A percentile compares a stretch with the other conserved stretches of the same genome.
These are phyloP conservation scores for Euplagia quadripunctaria DNA, from an alignment of 2,888 invertebrate genomes.

Conservation along the genomic window DNA sequence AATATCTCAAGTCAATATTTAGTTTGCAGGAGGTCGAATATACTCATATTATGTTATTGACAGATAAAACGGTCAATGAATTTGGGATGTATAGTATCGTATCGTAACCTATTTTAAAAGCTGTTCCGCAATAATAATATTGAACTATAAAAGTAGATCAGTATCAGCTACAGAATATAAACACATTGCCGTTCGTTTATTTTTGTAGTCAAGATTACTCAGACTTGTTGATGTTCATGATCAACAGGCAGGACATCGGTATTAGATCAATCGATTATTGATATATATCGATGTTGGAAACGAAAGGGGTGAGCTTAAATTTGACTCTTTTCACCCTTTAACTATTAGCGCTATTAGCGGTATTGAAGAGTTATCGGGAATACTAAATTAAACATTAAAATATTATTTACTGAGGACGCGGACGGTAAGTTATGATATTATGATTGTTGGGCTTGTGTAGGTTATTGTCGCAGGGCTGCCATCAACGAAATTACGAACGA, in stretches of 20 bases:
- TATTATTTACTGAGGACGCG: not conserved
- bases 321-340: not conserved
- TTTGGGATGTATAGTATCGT: conserved; percentile 1
- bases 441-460: not conserved
- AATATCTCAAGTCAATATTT: not conserved
- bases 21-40: not conserved
- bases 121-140: conserved; percentile 12
- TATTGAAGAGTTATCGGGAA: not conserved
- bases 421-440: not conserved
- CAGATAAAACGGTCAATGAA: conserved; percentile 7
- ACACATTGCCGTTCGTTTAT: conserved; percentile 26
- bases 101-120: not conserved
- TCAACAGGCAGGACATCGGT: conserved; percentile 13
- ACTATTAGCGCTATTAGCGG: not conserved
- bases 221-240: conserved; percentile 26
- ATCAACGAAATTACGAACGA: not conserved
- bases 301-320: not conserved
- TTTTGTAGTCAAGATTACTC: conserved; percentile 17
- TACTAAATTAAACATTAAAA: not conserved
- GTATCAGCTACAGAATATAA: conserved; percentile 10
- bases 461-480: not conserved
- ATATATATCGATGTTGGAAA: not conserved
- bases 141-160: conserved; percentile 11
- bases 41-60: not conserved
- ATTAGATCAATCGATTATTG: not conserved